A percentile compares a stretch with the other conserved stretches of the same genome.
Evolutionary conservation across 2,113 vertebrate species (phyloP).

Genomic region (Campylorhamphus procurvoides): DNA sequence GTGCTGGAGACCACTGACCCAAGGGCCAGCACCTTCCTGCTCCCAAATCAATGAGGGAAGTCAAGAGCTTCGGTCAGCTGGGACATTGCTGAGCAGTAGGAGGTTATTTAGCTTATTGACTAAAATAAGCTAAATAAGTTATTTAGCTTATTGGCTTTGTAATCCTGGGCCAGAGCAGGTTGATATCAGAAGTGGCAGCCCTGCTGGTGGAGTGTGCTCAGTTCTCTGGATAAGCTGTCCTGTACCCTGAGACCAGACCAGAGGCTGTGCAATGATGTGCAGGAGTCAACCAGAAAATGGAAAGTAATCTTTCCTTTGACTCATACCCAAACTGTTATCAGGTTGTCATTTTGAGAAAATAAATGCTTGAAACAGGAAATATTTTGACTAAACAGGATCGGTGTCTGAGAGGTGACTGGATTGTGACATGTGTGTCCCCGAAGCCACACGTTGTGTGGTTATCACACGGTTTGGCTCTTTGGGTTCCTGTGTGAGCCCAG

Average conservation of each 20-base stretch:
- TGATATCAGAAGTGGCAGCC: background rate
- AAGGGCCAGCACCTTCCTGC: background rate
- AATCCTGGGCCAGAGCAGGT: background rate
- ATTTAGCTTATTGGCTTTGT: too few species aligned
- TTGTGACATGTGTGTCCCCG: background rate
- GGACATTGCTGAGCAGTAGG: background rate
- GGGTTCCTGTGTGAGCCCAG: background rate
- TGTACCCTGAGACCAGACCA: background rate
- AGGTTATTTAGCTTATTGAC: too few species aligned
- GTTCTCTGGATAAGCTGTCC: background rate
- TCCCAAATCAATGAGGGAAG: background rate
- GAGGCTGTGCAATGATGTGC: background rate
- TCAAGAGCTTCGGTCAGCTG: background rate
- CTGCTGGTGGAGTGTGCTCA: background rate
- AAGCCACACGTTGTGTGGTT: background rate
- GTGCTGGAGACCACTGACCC: background rate
- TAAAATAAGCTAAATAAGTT: too few species aligned
- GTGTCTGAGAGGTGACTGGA: constrained; percentile 3
- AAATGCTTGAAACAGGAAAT: constrained; percentile 68
- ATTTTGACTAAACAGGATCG: constrained; percentile 47
- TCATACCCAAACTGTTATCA: constrained; percentile 57
- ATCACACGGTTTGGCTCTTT: background rate
- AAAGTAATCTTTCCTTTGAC: constrained; percentile 70
- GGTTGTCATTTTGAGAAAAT: constrained; percentile 68
- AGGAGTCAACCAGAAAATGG: constrained; percentile 66